A percentile compares a stretch with the other conserved stretches of the same genome.
Conservation (phyloP, 30 jellyfish, hydroid and myxozoan genomes). For the Cassiopea xamachana region DNA sequence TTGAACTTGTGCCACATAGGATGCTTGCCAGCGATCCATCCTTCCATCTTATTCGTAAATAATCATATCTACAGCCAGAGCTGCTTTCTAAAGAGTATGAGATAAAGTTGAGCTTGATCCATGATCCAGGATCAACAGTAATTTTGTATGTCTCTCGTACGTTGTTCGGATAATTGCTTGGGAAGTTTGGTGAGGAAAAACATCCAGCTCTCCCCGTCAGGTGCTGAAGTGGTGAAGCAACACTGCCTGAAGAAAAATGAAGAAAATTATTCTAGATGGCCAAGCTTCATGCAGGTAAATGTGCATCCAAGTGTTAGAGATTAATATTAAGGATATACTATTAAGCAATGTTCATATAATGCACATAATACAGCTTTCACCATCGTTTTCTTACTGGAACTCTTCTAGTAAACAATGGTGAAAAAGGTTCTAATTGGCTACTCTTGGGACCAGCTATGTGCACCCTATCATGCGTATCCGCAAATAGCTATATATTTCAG, state of each 20-base stretch:
- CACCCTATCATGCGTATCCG: too few relatives aligned
- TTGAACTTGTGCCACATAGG: constrained; percentile 2
- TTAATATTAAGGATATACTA: too few relatives aligned
- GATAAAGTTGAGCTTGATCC: background rate
- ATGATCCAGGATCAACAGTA: background rate
- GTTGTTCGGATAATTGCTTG: constrained; percentile 6
- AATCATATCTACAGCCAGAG: constrained; percentile 7
- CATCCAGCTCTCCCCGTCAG: constrained; percentile 25
- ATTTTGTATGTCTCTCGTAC: background rate
- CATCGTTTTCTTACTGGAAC: too few relatives aligned
- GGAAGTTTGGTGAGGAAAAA: constrained; percentile 35
- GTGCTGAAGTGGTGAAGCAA: background rate
- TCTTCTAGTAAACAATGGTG: too few relatives aligned
- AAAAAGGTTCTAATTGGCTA: too few relatives aligned
- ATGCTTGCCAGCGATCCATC: background rate
- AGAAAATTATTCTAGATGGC: background rate
- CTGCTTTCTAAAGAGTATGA: background rate
- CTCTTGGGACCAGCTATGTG: too few relatives aligned
- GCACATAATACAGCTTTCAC: too few relatives aligned
- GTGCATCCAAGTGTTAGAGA: too few relatives aligned
- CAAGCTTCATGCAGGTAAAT: too few relatives aligned
- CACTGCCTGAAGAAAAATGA: background rate
- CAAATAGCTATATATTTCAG: too few relatives aligned
- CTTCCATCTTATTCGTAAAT: background rate
- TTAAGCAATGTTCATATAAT: too few relatives aligned